Base-by-base conservation (phyloP, 1,140 invertebrate genomes). In the Aphelinus certus region DNA sequence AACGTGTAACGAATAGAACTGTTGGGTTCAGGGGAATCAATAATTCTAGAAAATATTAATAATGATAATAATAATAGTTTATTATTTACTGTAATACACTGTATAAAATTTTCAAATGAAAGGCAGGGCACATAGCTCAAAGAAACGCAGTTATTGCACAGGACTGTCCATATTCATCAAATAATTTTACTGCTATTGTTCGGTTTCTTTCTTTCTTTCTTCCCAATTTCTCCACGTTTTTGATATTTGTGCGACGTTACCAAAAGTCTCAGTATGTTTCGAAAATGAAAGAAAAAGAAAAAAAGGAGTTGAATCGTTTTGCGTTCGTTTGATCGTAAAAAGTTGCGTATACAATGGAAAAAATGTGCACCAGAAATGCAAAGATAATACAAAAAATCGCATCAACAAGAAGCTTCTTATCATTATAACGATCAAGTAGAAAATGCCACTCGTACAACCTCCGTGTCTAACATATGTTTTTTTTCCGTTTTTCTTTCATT, bases 171-270 rank as follows among this genome's bases (percentile, higher is more conserved):
- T 68, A 72, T 68, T 49, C 6, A 67, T 67, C 48, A 64, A 69
- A 58, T 49, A 62, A 43, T 61, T 66, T 66, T 68, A 69, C 57
- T 74, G 65, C 58, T 47, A 10, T 70, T 70, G 46, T 58, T 69
- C 10, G 61, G 26, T 69, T 65, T 75, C n/a, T 61, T 51, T 74
- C 3, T 67, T 64, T 75, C 26, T 5, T 55, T 53, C 45, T 42
- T 61, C 58, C 61, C n/a, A 4, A 55, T 9, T 68, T 55, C n/a
- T 51, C 58, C n/a, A 26, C 51, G 45, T 46, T 47, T 79, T 81
- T 75, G 82, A 83, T 82, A 84, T 85, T 85, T 85, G 80, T 84
- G 82, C 80, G 80, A 83, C 83, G 81, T 81, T 83, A 79, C 77
- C 80, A 62, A 73, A 3, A 53, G 51, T 53, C 51, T 53, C 85